These are phyloP conservation scores for Venturia canescens DNA, from an alignment of 1,140 invertebrate genomes.

Conservation along the genomic window DNA sequence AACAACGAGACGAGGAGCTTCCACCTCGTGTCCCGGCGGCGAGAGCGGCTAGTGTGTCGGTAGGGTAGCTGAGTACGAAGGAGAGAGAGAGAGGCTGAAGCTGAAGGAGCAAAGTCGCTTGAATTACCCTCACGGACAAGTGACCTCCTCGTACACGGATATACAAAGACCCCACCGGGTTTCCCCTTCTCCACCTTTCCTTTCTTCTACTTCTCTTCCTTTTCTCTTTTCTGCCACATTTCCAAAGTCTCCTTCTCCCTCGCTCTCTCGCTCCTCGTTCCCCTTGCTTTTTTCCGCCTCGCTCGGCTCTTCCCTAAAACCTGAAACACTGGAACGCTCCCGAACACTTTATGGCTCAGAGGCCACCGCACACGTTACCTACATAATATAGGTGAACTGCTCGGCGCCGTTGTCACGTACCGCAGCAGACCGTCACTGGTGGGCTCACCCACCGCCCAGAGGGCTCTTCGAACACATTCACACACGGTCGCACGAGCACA, in stretches of 20 bases:
- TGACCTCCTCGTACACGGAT: slow-evolving; percentile 41
- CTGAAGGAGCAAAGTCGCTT: slow-evolving; percentile 34
- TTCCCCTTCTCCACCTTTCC: slow-evolving; percentile 28
- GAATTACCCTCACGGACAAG: slow-evolving; percentile 45
- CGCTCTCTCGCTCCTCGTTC: neutral
- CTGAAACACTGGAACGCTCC: slow-evolving; percentile 64
- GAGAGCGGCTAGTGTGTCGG: slow-evolving; percentile 10
- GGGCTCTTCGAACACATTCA: slow-evolving; percentile 6
- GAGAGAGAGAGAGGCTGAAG: slow-evolving; percentile 24
- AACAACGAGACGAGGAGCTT: slow-evolving; percentile 21
- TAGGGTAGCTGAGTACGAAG: neutral
- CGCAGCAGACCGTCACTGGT: slow-evolving; percentile 35
- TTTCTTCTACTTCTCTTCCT: slow-evolving; percentile 11
- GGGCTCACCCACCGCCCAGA: slow-evolving; percentile 6
- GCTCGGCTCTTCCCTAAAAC: slow-evolving; percentile 55
- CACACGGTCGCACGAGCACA: neutral
- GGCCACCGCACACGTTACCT: slow-evolving; percentile 49
- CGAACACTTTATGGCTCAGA: slow-evolving; percentile 61
- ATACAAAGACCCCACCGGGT: slow-evolving; percentile 40
- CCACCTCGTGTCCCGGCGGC: slow-evolving; percentile 25
- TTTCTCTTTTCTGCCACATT: slow-evolving; percentile 30
- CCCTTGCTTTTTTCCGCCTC: slow-evolving; percentile 38
- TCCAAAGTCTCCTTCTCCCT: neutral
- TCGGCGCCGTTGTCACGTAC: slow-evolving; percentile 52
- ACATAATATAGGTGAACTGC: slow-evolving; percentile 49